A percentile compares a stretch with the other conserved stretches of the same genome.
Conservation (phyloP, 2,888 invertebrate genomes). For the Arrhopalites spinosus region DNA sequence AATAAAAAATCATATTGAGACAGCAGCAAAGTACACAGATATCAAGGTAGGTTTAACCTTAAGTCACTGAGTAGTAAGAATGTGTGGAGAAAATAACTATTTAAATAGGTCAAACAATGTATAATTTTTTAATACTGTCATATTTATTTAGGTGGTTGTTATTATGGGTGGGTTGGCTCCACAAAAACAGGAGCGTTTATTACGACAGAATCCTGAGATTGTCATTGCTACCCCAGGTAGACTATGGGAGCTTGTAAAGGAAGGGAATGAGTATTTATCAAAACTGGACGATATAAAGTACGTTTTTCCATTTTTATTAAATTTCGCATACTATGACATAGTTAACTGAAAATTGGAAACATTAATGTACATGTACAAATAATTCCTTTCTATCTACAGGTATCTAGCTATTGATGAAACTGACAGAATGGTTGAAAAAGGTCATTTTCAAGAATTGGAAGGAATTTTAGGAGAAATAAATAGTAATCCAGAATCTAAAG, state of each 20-base stretch:
- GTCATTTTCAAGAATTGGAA: conserved; percentile 91
- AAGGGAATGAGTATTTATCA: conserved; percentile 76
- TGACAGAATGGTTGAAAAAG: conserved; percentile 95
- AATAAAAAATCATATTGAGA: conserved; percentile 81
- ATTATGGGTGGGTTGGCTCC: conserved; percentile 93
- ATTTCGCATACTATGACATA: too few relatives aligned
- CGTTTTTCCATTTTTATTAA: background rate
- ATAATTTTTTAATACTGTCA: background rate
- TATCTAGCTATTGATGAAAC: conserved; percentile 97
- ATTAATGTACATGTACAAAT: too few relatives aligned
- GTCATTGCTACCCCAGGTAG: conserved; percentile 97
- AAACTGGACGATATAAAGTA: conserved; percentile 69
- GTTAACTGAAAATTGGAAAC: too few relatives aligned
- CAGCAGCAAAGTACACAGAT: conserved; percentile 79
- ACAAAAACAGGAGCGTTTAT: conserved; percentile 89
- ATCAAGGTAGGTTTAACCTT: conserved; percentile 63
- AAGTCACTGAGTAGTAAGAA: background rate
- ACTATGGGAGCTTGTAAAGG: conserved; percentile 88
- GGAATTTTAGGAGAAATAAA: conserved; percentile 81
- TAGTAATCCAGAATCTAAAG: conserved; percentile 65
- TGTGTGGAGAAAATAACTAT: background rate
- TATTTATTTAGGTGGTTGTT: conserved; percentile 68
- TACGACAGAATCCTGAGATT: conserved; percentile 83
- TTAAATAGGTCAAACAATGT: background rate
- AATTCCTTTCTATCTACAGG: conserved; percentile 61